Conservation (phyloP, 2,113 vertebrate species). For the Circaetus cinerascens region DNA sequence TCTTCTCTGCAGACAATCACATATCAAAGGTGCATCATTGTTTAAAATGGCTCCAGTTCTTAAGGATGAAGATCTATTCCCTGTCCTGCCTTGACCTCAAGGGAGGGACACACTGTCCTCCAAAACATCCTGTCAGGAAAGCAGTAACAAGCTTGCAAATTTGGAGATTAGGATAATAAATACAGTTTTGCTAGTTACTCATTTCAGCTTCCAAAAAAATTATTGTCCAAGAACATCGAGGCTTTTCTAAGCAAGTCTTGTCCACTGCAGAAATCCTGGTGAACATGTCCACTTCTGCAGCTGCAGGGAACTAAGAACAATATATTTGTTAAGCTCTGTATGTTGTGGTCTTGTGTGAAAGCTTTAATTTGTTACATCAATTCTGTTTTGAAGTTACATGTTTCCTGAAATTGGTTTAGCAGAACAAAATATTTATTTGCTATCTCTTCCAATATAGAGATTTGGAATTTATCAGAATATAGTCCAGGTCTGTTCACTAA, state of each 20-base stretch:
- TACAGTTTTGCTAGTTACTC: background rate
- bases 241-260: background rate
- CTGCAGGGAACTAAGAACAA: background rate
- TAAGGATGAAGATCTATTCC: conserved; percentile 38
- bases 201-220: background rate
- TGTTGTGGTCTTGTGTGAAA: background rate
- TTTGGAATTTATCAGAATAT: background rate
- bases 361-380: background rate
- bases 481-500: background rate
- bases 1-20: conserved; percentile 23
- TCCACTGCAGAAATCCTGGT: background rate
- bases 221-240: background rate
- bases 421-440: background rate
- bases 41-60: conserved; percentile 45
- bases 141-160: background rate
- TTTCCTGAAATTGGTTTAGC: background rate
- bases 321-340: background rate
- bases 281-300: background rate
- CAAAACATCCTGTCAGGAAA: conserved; percentile 65
- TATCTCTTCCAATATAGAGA: background rate
- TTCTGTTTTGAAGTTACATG: background rate
- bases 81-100: conserved; percentile 24
- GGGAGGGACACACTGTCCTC: conserved; percentile 48
- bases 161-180: conserved; percentile 28
- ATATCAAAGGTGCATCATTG: conserved; percentile 48